Conservation (phyloP, 2,888 invertebrate species). For the Microctonus aethiopoides region DNA sequence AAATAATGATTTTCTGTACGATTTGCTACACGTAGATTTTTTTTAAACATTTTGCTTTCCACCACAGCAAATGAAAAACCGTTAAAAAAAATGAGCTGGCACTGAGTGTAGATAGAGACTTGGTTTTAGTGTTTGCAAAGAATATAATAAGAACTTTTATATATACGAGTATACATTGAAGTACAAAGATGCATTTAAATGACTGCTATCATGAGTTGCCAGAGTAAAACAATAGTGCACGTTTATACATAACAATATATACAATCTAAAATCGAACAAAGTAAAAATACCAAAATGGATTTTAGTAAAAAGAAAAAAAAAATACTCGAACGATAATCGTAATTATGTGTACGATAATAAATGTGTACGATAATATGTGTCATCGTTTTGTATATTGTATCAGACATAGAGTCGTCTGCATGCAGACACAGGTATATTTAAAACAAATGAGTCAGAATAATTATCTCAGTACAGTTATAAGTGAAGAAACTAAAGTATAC, state of each 20-base stretch:
- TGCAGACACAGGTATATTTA: neutral
- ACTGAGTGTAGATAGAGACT: neutral
- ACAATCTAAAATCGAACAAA: too few species aligned
- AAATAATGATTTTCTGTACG: too few species aligned
- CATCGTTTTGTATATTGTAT: neutral
- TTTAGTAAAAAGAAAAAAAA: too few species aligned
- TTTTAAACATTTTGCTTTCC: too few species aligned
- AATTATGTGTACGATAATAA: neutral
- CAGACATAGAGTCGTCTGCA: neutral
- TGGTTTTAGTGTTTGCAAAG: neutral
- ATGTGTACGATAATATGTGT: neutral
- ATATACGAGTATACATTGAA: conserved; percentile 25
- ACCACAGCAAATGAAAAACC: neutral
- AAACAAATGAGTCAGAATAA: neutral
- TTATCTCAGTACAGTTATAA: neutral
- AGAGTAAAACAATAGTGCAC: neutral
- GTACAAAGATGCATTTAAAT: conserved; percentile 31
- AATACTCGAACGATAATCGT: too few species aligned
- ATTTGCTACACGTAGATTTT: too few species aligned
- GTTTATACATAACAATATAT: neutral
- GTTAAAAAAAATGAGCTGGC: neutral
- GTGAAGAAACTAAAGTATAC: neutral
- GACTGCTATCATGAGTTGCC: conserved; percentile 11
- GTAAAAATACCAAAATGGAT: neutral
- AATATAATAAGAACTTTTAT: conserved; percentile 1